Base-by-base conservation (phyloP, 2,888 invertebrate genomes). In the Tanypteryx hageni region DNA sequence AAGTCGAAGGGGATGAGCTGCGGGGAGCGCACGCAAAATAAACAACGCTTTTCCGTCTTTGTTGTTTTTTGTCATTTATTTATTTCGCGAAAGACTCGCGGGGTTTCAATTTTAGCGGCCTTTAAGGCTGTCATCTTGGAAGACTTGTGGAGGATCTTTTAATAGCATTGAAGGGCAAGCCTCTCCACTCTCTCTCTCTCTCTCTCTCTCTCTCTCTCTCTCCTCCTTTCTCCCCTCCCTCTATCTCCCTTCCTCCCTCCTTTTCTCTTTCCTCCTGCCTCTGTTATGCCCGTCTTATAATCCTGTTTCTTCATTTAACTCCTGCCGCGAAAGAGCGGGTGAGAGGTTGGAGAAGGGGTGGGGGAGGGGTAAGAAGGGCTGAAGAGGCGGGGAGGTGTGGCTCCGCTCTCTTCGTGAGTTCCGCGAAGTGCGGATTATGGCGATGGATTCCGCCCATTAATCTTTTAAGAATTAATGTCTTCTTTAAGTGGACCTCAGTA, bases 101-200 rank as follows among this genome's bases (percentile, higher is more conserved):
- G 11, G 22, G 76, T 76, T 76, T 76, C 76, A 76, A 76, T 76
- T 76, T 76, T 76, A 76, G 76, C 76, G 27, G 27, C 27, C 76
- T 27, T 76, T 22, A 14, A 27, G 22, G 76, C 27, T 27, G 18
- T 76, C 76, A 27, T 10, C 8, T 76, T 22, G 11, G 22, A 76
- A 76, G 76, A 27, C 11, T 10, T 11, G 10, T 27, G 13, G 14
- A 22, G 14, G 76, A 68, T 68, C 68, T 68, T 68, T 68, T 68
- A 68, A 68, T 68, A 68, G 68, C 68, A 22, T 10, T 1, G 44
- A 44, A 44, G 44, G 44, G 44, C 44, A 44, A 44, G 68, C 2
- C 18, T 68, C 68, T 68, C 68, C 9, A 18, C 27, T 27, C 76
- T 76, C 76, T 76, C 9, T 11, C 22, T 27, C 10, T 13, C 22